Percentiles rank a stretch among this genome's conserved stretches.
Evolutionary conservation across 1,140 invertebrate genomes (phyloP).

Genomic region (Ridgeia piscesae): DNA sequence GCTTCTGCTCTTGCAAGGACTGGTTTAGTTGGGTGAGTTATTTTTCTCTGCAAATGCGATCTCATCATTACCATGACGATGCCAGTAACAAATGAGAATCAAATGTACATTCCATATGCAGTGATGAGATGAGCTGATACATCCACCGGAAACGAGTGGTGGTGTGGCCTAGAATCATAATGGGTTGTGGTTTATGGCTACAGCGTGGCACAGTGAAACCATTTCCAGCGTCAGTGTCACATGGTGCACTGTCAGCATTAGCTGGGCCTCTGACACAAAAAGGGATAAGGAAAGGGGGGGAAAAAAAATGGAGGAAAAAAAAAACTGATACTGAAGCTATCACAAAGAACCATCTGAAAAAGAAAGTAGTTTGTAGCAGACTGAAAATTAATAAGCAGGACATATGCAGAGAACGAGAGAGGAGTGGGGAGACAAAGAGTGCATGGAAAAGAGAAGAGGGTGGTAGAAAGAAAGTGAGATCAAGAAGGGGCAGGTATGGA

Average conservation of each 20-base stretch:
- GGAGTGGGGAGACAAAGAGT: too few species aligned
- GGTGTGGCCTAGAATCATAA: background rate
- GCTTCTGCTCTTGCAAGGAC: background rate
- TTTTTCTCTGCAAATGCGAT: background rate
- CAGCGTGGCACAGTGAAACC: background rate
- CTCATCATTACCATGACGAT: background rate
- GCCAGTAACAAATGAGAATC: background rate
- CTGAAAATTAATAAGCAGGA: too few species aligned
- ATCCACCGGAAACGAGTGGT: background rate
- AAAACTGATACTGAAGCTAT: too few species aligned
- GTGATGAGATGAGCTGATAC: background rate
- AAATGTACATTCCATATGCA: background rate
- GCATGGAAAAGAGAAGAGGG: too few species aligned
- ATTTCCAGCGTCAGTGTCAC: background rate
- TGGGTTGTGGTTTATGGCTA: background rate
- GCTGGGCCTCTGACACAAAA: too few species aligned
- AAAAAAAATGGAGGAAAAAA: too few species aligned
- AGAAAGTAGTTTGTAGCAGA: too few species aligned
- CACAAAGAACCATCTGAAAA: too few species aligned
- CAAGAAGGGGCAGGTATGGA: too few species aligned
- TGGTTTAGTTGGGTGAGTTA: background rate
- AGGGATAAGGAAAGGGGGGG: too few species aligned
- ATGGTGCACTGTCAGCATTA: background rate
- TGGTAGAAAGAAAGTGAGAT: too few species aligned
- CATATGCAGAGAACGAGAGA: too few species aligned